Conservation (phyloP, 2,888 invertebrate species). For the Antitype chi region DNA sequence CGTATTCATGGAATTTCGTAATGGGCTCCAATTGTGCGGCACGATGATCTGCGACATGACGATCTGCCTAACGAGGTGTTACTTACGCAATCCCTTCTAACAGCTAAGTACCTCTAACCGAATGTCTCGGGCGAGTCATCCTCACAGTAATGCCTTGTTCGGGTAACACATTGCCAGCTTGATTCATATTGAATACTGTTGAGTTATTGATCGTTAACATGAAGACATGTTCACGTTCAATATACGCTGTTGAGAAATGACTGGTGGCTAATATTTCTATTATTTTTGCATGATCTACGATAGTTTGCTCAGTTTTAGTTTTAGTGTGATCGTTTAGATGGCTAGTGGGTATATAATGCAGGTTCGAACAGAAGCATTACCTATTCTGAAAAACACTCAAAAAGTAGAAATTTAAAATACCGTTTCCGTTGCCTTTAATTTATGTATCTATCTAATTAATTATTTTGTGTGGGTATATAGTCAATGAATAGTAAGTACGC, state of each 20-base stretch:
- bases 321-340: not conserved
- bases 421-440: conserved; percentile 15
- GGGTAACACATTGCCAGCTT: conserved; percentile 33
- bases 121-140: conserved; percentile 41
- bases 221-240: conserved; percentile 4
- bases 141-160: conserved; percentile 36
- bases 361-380: not conserved
- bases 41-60: conserved; percentile 54
- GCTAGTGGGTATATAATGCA: not conserved
- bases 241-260: conserved; percentile 25
- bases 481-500: conserved; percentile 24
- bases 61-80: conserved; percentile 52
- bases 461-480: conserved; percentile 17
- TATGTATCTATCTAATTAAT: conserved; percentile 8
- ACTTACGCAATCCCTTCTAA: conserved; percentile 58
- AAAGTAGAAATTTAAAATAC: conserved; percentile 10
- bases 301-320: conserved; percentile 6
- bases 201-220: conserved; percentile 41
- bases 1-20: conserved; percentile 30
- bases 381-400: not conserved
- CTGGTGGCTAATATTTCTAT: conserved; percentile 17
- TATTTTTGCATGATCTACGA: conserved; percentile 23
- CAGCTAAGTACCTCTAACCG: conserved; percentile 37
- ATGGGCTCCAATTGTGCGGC: conserved; percentile 24
- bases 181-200: conserved; percentile 35